Base-by-base conservation (phyloP, 1,140 invertebrate species). In the Caenorhabditis remanei region DNA sequence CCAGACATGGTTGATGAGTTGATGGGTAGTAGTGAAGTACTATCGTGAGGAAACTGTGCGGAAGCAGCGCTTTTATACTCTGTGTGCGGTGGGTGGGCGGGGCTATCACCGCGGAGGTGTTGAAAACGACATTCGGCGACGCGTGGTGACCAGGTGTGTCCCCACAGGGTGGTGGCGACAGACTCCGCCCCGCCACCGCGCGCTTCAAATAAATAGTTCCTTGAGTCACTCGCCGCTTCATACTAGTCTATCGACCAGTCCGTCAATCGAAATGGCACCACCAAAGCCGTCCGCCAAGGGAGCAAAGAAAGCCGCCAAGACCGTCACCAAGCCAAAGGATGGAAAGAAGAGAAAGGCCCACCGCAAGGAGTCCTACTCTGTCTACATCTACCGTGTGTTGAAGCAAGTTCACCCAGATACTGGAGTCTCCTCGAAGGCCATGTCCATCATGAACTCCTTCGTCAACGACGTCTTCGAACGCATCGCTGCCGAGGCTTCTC, bases 381-480 rank as follows among this genome's bases (percentile, higher is more conserved):
- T 90, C 53, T 91, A 91, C 88, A 92, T 92, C 82, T 87, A 88
- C 61, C 83, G 87, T 63, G 86, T 88, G 8, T 61, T 87, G 90
- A 93, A 90, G 92, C 93, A 90, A 93, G 56, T 83, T 56, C 82
- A 83, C 79, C 93, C 93, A 5, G 93, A 94, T 88, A 93, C 93
- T 82, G 94, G 94, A 16, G 92, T 94, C 79, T 94, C 93, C 14
- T 91, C 90, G 67, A 94, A 94, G 86, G 94, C 94, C 4, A 95
- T 95, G 94, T 91, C 93, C 75, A 95, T 95, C 56, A 95, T 95
- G 94, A 95, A 95, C 88, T 94, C 91, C 58, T 93, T 93, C 88
- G 93, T 93, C 19, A 93, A 93, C 87, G 93, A 93, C 85, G 92
- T 93, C 86, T 93, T 94, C 86, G 93, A 93, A 88, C 87, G 93